A percentile compares a stretch with the other conserved stretches of the same genome.
These are phyloP conservation scores for Cladopsammia gracilis DNA, from an alignment of 64 coral and sea anemone species.

Conservation along the genomic window DNA sequence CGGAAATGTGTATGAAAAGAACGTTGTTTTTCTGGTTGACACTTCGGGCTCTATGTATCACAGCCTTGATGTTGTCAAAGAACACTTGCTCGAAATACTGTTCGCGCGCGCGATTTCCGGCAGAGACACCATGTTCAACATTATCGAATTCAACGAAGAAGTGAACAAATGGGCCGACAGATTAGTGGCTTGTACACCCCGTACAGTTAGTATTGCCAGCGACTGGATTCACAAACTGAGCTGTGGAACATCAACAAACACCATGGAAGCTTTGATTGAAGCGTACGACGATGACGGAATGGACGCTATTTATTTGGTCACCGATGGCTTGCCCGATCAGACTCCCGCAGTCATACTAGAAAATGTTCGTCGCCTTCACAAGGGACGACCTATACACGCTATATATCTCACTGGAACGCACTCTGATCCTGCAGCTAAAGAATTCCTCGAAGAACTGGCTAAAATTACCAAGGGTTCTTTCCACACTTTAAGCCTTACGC, in stretches of 20 bases:
- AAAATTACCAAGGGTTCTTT: conserved; percentile 92
- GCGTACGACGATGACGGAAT: conserved; percentile 88
- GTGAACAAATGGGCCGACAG: conserved; percentile 83
- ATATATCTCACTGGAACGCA: conserved; percentile 91
- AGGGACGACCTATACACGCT: conserved; percentile 89
- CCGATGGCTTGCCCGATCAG: conserved; percentile 95
- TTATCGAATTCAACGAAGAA: conserved; percentile 86
- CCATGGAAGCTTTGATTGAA: conserved; percentile 89
- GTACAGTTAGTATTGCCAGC: conserved; percentile 83
- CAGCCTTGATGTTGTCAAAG: conserved; percentile 85
- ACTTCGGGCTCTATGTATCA: conserved; percentile 95
- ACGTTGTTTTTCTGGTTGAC: conserved; percentile 83
- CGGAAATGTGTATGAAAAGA: conserved; percentile 85
- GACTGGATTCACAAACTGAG: conserved; percentile 82
- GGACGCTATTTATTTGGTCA: conserved; percentile 93
- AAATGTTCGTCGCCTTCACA: conserved; percentile 77
- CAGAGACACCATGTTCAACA: conserved; percentile 92
- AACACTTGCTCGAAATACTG: conserved; percentile 91
- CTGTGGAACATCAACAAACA: conserved; percentile 92
- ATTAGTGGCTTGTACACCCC: conserved; percentile 76
- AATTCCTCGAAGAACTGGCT: conserved; percentile 90
- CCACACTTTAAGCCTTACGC: conserved; percentile 78
- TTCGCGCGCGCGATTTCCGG: conserved; percentile 84
- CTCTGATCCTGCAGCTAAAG: conserved; percentile 80
- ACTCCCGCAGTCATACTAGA: conserved; percentile 87